Evolutionary conservation across 2,113 vertebrate species (phyloP), one percentile per base, ranked within the genome.

Genomic region (Pachypanchax playfairii): DNA sequence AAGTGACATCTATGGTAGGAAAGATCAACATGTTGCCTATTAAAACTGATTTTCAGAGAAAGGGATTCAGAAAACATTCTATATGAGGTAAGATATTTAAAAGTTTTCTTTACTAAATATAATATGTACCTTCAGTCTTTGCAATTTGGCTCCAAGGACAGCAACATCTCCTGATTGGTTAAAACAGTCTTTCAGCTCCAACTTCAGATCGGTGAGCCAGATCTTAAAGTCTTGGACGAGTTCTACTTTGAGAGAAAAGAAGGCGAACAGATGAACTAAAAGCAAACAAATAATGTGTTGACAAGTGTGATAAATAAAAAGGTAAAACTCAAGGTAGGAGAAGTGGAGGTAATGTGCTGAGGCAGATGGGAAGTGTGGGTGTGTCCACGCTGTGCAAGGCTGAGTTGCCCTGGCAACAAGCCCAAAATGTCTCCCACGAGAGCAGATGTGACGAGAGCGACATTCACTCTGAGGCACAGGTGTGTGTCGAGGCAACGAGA

Each of bases 171-270:
- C 95, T 50, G 92, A 94, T 39, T 85, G 91, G 57, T 92, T 91
- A 60, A 91, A 92, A 61, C 90, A 93, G 22, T 92, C 88, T 88
- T 91, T 94, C 24, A 95, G 85, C 55, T 88, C 85, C 63, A 77
- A 70, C 79, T 93, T 97, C 65, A 87, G 80, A 60, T 80, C 75
- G 22, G 85, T 85, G 48, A 98, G 91, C 96, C 95, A 97, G 20
- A 90, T 88, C 49, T 94, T 93, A 76, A 98, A 99, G 82, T 90
- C 92, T 75, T 92, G 90, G 82, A 96, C 89, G 15, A 94, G 91
- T 33, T 92, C 97, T 99, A 90, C 74, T 58, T 58, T 0, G 18
- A 69, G 35, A 6, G 28, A 7, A 35, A 60, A 55, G 25, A 60
- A 6, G 56, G 15, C 74, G 15, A 55, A 65, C 12, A 33, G n/a